These are phyloP conservation scores for Melitaea cinxia DNA, from an alignment of 1,140 invertebrate genomes.

Conservation along the genomic window DNA sequence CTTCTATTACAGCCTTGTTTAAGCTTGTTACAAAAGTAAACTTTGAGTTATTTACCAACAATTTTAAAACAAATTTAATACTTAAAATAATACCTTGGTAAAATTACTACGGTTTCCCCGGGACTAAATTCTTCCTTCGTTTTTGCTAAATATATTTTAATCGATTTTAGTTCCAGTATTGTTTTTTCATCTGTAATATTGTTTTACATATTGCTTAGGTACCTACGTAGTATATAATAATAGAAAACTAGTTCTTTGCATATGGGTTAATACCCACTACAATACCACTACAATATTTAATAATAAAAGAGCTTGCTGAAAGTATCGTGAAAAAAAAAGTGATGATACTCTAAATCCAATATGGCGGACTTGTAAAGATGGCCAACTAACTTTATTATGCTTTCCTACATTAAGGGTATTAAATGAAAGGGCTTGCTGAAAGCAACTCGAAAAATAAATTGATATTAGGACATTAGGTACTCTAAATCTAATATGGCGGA, in stretches of 20 bases:
- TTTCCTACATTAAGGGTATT: no score
- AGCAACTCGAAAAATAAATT: no score
- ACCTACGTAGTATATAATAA: background rate
- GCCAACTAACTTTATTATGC: no score
- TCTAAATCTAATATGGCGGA: no score
- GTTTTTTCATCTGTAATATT: conserved; percentile 40
- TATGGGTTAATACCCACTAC: no score
- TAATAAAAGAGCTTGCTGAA: no score
- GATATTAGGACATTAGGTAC: no score
- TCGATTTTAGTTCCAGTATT: conserved; percentile 50
- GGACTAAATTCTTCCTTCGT: conserved; percentile 46
- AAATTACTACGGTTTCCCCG: conserved; percentile 63
- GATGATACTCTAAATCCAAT: no score
- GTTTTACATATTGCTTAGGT: background rate
- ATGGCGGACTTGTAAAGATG: no score
- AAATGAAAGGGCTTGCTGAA: no score
- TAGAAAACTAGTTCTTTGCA: background rate
- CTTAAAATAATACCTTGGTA: conserved; percentile 62
- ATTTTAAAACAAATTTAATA: background rate
- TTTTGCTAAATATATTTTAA: conserved; percentile 62
- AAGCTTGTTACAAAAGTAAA: conserved; percentile 1
- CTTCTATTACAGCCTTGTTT: conserved; percentile 39
- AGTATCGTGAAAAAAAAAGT: no score
- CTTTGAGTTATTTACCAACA: background rate
- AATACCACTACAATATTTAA: no score